Conservation (phyloP, 1,140 invertebrate genomes). For the Oryzaephilus surinamensis region DNA sequence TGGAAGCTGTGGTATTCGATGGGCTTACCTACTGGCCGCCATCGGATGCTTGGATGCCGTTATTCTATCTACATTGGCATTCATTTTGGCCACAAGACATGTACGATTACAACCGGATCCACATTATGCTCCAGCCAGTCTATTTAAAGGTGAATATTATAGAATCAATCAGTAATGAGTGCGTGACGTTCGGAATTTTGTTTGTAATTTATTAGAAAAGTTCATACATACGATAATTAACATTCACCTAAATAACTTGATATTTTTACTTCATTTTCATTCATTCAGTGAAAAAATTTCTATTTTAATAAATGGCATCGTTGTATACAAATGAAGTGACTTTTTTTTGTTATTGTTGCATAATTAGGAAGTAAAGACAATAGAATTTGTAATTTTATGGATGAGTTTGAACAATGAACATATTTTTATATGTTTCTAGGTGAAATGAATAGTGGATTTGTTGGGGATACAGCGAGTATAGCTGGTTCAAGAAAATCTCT, state of each 20-base stretch:
- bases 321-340: too few species aligned
- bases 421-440: conserved; percentile 47
- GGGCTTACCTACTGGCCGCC: conserved; percentile 90
- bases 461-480: conserved; percentile 68
- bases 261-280: too few species aligned
- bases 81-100: conserved; percentile 84
- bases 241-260: too few species aligned
- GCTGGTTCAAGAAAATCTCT: conserved; percentile 75
- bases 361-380: too few species aligned
- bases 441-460: conserved; percentile 76
- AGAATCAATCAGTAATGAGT: too few species aligned
- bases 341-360: background rate
- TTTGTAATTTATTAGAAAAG: too few species aligned
- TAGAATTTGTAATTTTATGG: too few species aligned
- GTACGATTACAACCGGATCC: conserved; percentile 75
- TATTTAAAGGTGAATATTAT: conserved; percentile 47
- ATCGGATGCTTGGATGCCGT: conserved; percentile 86
- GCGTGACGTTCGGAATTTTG: too few species aligned
- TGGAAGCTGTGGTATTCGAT: conserved; percentile 79
- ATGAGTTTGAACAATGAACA: too few species aligned
- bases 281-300: too few species aligned
- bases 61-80: conserved; percentile 81
- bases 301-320: too few species aligned
- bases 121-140: conserved; percentile 46
- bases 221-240: too few species aligned